A percentile compares a stretch with the other conserved stretches of the same genome.
These are phyloP conservation scores for Semaprochilodus insignis DNA, from an alignment of 2,797 vertebrate genomes.

Conservation along the genomic window DNA sequence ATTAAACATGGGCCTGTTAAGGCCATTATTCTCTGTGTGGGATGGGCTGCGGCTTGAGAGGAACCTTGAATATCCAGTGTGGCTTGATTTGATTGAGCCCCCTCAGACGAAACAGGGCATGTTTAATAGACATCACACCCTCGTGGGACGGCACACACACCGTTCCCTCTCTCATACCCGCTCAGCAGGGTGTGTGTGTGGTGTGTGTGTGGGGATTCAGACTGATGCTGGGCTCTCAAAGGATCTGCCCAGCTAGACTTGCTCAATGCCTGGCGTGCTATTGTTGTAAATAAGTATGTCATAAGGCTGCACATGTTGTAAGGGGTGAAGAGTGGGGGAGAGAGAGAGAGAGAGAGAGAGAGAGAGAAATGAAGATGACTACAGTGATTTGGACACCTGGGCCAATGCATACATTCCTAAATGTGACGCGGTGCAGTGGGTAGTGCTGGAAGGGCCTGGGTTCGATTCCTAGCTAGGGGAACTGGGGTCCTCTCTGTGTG, in stretches of 20 bases:
- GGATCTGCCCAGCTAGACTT: constrained; percentile 21
- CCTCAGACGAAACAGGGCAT: constrained; percentile 65
- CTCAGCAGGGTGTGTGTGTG: constrained; percentile 30
- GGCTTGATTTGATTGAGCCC: constrained; percentile 66
- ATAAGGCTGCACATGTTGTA: neutral
- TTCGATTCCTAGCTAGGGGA: too few species aligned
- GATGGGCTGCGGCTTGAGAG: constrained; percentile 70
- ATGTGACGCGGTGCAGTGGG: too few species aligned
- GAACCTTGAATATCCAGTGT: constrained; percentile 68
- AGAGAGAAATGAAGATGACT: too few species aligned
- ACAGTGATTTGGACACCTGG: too few species aligned
- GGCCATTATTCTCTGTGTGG: constrained; percentile 74
- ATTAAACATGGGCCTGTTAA: constrained; percentile 68
- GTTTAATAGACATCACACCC: constrained; percentile 49
- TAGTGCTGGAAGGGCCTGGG: too few species aligned
- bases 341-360: too few species aligned
- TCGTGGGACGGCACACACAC: neutral
- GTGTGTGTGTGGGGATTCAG: constrained; percentile 2
- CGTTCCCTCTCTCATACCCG: neutral
- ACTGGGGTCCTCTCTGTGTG: too few species aligned
- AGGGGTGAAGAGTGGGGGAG: neutral
- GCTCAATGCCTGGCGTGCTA: neutral
- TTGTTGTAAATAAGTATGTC: neutral
- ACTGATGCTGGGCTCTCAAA: constrained; percentile 33
- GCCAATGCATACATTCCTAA: too few species aligned